Evolutionary conservation across 2,113 vertebrate species (phyloP).

Genomic region (Bubalus kerabau): DNA sequence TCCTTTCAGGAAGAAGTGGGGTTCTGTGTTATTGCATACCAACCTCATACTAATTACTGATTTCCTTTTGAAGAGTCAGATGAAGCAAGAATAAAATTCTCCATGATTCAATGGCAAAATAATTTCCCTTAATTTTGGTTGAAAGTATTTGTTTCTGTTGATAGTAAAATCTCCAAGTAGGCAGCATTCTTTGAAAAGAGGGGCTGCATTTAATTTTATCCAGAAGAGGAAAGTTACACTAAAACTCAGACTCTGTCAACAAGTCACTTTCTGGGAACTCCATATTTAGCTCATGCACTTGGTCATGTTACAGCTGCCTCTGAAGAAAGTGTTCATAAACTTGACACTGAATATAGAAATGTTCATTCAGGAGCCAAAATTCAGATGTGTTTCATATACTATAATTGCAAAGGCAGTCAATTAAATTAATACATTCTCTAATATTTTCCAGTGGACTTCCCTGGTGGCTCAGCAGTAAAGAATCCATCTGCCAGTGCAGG

Average conservation of each 20-base stretch:
- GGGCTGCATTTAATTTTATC: not conserved
- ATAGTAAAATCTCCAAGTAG: not conserved
- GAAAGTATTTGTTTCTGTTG: not conserved
- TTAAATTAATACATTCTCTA: not conserved
- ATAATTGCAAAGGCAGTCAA: not conserved
- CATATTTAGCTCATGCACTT: fast-evolving
- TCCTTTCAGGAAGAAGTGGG: slow-evolving; percentile 58
- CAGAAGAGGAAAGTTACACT: not conserved
- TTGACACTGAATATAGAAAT: not conserved
- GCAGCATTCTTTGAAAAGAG: not conserved
- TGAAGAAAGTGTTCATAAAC: not conserved
- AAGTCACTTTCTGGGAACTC: not conserved
- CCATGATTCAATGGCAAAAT: not conserved
- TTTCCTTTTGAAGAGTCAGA: slow-evolving; percentile 41
- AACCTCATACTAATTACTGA: not conserved
- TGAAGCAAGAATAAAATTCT: not conserved
- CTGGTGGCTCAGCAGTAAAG: not conserved
- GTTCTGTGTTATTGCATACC: not conserved
- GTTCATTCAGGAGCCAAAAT: not conserved
- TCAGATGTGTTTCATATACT: not conserved
- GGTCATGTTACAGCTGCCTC: not conserved
- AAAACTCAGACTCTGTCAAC: not conserved
- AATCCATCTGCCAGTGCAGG: not conserved
- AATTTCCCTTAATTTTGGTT: not conserved
- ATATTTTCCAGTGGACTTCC: not conserved